Conservation (phyloP, 2,113 vertebrate genomes). For the Ascaphus truei region DNA sequence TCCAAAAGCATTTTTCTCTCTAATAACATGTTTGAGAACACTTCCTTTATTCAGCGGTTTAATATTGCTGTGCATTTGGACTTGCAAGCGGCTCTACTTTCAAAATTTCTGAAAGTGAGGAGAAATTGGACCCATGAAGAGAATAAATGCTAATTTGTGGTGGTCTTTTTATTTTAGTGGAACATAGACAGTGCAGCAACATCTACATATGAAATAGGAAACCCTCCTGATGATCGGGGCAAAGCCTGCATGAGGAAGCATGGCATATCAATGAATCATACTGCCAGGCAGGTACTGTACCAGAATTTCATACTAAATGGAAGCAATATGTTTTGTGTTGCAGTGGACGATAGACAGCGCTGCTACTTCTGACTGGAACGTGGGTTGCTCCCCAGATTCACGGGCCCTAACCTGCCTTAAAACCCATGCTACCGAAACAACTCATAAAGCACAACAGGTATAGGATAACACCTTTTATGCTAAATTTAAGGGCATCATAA, state of each 20-base stretch:
- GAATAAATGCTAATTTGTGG: conserved; percentile 47
- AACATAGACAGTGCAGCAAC: conserved; percentile 98
- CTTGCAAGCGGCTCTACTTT: too few species aligned
- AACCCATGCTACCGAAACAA: conserved; percentile 83
- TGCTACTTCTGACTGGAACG: conserved; percentile 93
- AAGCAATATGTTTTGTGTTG: conserved; percentile 77
- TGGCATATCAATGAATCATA: conserved; percentile 78
- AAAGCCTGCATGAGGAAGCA: conserved; percentile 91
- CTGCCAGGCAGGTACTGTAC: conserved; percentile 90
- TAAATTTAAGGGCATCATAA: too few species aligned
- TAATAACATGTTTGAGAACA: too few species aligned
- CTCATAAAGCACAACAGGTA: conserved; percentile 95
- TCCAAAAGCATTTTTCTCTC: too few species aligned
- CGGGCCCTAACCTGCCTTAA: conserved; percentile 87
- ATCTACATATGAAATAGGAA: conserved; percentile 93
- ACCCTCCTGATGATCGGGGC: conserved; percentile 86
- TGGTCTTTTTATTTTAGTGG: conserved; percentile 78
- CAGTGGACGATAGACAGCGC: conserved; percentile 97
- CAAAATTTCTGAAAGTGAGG: too few species aligned
- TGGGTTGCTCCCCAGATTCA: conserved; percentile 81
- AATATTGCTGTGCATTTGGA: too few species aligned
- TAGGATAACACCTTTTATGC: conserved; percentile 44
- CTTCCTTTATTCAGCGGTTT: too few species aligned
- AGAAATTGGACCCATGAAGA: too few species aligned
- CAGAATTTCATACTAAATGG: conserved; percentile 45